Conservation (phyloP, 2,888 invertebrate species). For the Heliconius ethilla region DNA sequence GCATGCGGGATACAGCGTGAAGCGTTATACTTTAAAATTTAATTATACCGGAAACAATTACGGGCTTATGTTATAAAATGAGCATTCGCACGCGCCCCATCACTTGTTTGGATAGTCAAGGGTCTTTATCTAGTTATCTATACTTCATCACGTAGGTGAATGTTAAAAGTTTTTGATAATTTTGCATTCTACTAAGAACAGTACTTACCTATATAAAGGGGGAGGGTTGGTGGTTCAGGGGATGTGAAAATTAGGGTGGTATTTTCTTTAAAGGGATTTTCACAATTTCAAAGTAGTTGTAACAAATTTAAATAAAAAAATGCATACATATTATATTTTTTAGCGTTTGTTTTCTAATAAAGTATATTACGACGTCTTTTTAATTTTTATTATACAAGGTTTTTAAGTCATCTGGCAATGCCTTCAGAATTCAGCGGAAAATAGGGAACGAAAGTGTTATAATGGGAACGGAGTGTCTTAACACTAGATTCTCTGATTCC, state of each 20-base stretch:
- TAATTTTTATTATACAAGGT: no score
- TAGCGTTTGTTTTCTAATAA: no score
- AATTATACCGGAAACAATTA: conserved; percentile 32
- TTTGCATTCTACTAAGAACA: conserved; percentile 8
- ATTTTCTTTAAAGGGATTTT: background rate
- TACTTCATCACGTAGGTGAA: conserved; percentile 60
- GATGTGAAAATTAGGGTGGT: conserved; percentile 27
- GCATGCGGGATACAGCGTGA: no score
- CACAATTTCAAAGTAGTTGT: background rate
- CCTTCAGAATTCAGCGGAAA: no score
- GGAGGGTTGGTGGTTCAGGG: conserved; percentile 25
- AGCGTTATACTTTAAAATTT: background rate
- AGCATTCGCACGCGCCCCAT: conserved; percentile 46
- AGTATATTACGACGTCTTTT: no score
- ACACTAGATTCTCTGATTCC: no score
- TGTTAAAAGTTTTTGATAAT: conserved; percentile 29
- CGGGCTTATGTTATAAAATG: conserved; percentile 23
- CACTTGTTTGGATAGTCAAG: conserved; percentile 53
- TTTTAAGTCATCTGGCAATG: background rate
- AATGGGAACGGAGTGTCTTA: no score
- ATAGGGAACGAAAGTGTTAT: no score
- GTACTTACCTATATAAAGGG: conserved; percentile 19
- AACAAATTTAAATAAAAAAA: background rate
- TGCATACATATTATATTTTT: no score
- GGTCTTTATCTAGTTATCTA: conserved; percentile 62